Evolutionary conservation across 2,113 vertebrate species (phyloP).

Genomic region (Rattus norvegicus): GRCr8 NC_086025.1:92687001-92687500

Average conservation of each 20-base stretch:
- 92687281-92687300: no score
- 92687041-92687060: not conserved
- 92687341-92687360: not conserved
- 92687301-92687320: no score
- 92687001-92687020: not conserved
- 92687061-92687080: not conserved
- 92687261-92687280: no score
- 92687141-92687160: no score
- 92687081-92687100: not conserved
- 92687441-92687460: not conserved
- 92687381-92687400: not conserved
- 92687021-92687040: not conserved
- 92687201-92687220: no score
- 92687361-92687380: not conserved
- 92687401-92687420: not conserved
- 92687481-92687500: not conserved
- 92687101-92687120: not conserved
- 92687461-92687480: no score
- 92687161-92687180: no score
- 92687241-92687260: no score
- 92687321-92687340: not conserved
- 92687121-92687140: not conserved
- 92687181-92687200: no score
- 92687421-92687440: slow-evolving; percentile 23
- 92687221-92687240: no score